Conservation (phyloP, 2,888 invertebrate genomes). For the Megastigmus dorsalis region DNA sequence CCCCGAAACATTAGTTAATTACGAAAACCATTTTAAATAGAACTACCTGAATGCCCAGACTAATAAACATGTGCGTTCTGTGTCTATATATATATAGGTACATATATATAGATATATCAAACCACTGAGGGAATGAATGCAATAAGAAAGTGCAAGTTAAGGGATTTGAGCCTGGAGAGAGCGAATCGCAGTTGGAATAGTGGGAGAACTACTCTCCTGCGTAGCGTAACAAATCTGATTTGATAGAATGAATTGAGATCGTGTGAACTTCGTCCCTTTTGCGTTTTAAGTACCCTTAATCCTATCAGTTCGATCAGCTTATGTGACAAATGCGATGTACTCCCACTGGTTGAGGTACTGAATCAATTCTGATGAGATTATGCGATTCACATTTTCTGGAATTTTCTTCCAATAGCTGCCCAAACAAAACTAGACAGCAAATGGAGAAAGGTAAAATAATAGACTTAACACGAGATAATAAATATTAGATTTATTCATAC, state of each 20-base stretch:
- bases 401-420: conserved; percentile 17
- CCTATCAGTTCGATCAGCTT: conserved; percentile 60
- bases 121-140: no score
- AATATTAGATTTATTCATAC: conserved; percentile 3
- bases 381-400: conserved; percentile 34
- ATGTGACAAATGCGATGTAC: conserved; percentile 32
- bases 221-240: conserved; percentile 30
- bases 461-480: neutral
- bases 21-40: no score
- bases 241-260: conserved; percentile 21
- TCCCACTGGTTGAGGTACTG: conserved; percentile 7
- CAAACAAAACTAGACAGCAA: conserved; percentile 7
- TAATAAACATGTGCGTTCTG: no score
- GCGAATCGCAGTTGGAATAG: no score
- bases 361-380: conserved; percentile 45
- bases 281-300: conserved; percentile 60
- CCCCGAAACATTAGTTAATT: no score
- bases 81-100: no score
- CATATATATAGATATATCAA: no score
- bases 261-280: conserved; percentile 49
- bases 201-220: no score
- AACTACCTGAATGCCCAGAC: no score
- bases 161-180: no score
- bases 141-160: no score
- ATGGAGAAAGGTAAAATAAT: neutral